Evolutionary conservation across 2,888 invertebrate species (phyloP).

Genomic region (Drosophila mimica): DNA sequence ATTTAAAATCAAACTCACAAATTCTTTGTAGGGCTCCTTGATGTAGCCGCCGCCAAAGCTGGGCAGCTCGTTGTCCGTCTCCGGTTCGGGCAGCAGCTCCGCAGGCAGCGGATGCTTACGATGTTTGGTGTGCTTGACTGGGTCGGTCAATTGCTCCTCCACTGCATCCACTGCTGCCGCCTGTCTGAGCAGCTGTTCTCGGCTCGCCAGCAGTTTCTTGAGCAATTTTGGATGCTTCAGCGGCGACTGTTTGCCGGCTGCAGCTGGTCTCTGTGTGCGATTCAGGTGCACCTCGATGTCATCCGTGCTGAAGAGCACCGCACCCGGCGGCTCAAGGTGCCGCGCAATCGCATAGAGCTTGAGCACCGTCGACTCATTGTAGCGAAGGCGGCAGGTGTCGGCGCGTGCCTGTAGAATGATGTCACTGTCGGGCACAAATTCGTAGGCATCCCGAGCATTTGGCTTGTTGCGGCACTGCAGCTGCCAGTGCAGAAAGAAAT

Average conservation of each 20-base stretch:
- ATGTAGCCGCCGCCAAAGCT: slow-evolving; percentile 42
- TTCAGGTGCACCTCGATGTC: slow-evolving; percentile 84
- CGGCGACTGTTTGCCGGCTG: slow-evolving; percentile 79
- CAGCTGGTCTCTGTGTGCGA: slow-evolving; percentile 84
- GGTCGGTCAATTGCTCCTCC: slow-evolving; percentile 41
- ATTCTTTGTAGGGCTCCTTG: slow-evolving; percentile 64
- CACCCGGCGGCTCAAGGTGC: slow-evolving; percentile 89
- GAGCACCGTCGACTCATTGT: slow-evolving; percentile 89
- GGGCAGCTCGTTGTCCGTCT: slow-evolving; percentile 59
- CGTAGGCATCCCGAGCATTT: slow-evolving; percentile 86
- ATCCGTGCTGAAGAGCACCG: slow-evolving; percentile 89
- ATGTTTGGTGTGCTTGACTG: slow-evolving; percentile 54
- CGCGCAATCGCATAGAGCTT: slow-evolving; percentile 88
- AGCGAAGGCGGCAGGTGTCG: slow-evolving; percentile 89
- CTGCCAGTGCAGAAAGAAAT: slow-evolving; percentile 92
- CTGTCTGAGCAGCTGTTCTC: slow-evolving; percentile 76
- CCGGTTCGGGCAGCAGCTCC: slow-evolving; percentile 67
- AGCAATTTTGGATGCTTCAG: slow-evolving; percentile 85
- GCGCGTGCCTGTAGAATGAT: slow-evolving; percentile 85
- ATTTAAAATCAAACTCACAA: slow-evolving; percentile 58
- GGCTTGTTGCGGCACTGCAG: slow-evolving; percentile 86
- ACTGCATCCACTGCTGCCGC: slow-evolving; percentile 49
- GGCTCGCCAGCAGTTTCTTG: slow-evolving; percentile 82
- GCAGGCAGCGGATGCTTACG: slow-evolving; percentile 67
- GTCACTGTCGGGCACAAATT: slow-evolving; percentile 85